These are phyloP conservation scores for Heterotilapia buettikoferi DNA, from an alignment of 2,113 vertebrate species.

Conservation along the genomic window DNA sequence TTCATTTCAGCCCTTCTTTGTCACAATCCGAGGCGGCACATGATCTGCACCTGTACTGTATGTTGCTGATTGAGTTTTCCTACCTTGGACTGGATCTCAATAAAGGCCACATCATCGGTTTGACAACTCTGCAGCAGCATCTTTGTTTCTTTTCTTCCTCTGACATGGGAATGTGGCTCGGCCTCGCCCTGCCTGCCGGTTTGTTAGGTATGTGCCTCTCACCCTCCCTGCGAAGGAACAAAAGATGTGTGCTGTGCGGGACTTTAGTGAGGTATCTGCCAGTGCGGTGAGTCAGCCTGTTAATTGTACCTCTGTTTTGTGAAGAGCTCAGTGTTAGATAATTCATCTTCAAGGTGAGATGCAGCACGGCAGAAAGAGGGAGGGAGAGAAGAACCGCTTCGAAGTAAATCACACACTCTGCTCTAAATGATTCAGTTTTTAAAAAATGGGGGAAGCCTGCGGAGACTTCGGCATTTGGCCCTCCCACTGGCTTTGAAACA, in stretches of 20 bases:
- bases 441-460: background rate
- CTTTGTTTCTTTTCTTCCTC: background rate
- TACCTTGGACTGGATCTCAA: conserved; percentile 1
- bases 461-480: background rate
- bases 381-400: background rate
- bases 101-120: conserved; percentile 28
- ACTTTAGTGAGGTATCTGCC: conserved; percentile 30
- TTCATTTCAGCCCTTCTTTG: background rate
- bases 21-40: background rate
- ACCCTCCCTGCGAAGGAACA: conserved; percentile 47
- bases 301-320: conserved; percentile 18
- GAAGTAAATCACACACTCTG: background rate
- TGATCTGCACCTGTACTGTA: background rate
- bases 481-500: background rate
- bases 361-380: background rate
- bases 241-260: conserved; percentile 14
- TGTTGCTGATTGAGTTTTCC: conserved; percentile 6
- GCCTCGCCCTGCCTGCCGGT: conserved; percentile 44
- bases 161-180: conserved; percentile 44
- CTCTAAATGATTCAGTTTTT: background rate
- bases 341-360: background rate
- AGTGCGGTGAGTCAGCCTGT: conserved; percentile 20
- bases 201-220: background rate
- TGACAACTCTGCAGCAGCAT: conserved; percentile 9
- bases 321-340: background rate